Percentiles rank a stretch among this genome's conserved stretches.
Conservation (phyloP, 2,888 invertebrate genomes). For the Mesochorus sp. region DNA sequence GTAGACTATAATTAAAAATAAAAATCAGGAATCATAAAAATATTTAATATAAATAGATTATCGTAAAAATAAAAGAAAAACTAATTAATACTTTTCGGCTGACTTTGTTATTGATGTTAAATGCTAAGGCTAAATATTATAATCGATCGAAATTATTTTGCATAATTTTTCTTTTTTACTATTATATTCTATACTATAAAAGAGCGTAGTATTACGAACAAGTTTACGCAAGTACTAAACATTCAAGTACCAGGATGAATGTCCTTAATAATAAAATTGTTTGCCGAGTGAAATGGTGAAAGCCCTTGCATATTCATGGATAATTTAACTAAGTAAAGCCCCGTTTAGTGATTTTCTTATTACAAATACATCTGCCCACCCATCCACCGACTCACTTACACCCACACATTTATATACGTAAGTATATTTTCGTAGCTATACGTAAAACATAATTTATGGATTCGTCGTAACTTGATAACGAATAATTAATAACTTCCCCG, state of each 20-base stretch:
- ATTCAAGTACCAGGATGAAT: constrained; percentile 14
- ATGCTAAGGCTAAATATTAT: too few species aligned
- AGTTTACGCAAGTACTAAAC: too few species aligned
- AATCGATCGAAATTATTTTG: too few species aligned
- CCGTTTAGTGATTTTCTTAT: constrained; percentile 14
- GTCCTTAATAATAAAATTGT: constrained; percentile 36
- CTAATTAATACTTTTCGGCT: too few species aligned
- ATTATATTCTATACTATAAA: too few species aligned
- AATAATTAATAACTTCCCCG: too few species aligned
- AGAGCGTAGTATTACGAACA: too few species aligned
- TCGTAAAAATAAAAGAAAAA: background rate
- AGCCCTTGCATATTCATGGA: constrained; percentile 2
- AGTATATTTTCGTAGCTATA: background rate
- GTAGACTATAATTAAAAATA: background rate
- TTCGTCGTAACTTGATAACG: too few species aligned
- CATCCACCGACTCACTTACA: too few species aligned
- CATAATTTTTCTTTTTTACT: too few species aligned
- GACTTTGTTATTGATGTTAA: too few species aligned
- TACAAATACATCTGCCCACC: background rate
- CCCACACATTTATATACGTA: background rate
- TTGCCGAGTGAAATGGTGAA: constrained; percentile 21
- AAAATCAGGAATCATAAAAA: background rate
- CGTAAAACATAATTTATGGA: too few species aligned
- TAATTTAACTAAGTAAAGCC: constrained; percentile 25
- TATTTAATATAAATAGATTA: background rate